Base-by-base conservation (phyloP, 2,888 invertebrate genomes). In the Ectropis crepuscularia region DNA sequence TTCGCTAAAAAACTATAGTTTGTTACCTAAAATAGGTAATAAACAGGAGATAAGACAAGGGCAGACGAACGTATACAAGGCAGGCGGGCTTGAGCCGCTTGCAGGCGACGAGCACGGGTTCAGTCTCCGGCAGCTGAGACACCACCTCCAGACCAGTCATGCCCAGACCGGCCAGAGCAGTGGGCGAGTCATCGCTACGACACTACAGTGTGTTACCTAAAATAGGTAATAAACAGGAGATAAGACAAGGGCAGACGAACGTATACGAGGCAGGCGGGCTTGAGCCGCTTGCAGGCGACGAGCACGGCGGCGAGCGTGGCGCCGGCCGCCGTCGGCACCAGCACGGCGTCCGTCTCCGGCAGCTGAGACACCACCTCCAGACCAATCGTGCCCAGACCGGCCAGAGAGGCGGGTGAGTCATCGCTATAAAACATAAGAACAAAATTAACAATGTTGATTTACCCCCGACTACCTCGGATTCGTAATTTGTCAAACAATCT, bases 1-100 rank as follows among this genome's bases (percentile, higher is more conserved):
- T n/a, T n/a, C n/a, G n/a, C n/a, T n/a, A n/a, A n/a, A n/a, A n/a
- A n/a, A n/a, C n/a, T n/a, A n/a, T n/a, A n/a, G n/a, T n/a, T n/a
- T n/a, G n/a, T n/a, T n/a, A n/a, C n/a, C n/a, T n/a, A n/a, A n/a
- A n/a, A n/a, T n/a, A n/a, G n/a, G n/a, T n/a, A n/a, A n/a, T n/a
- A n/a, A n/a, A n/a, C n/a, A n/a, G n/a, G n/a, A n/a, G n/a, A n/a
- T n/a, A n/a, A n/a, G n/a, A n/a, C n/a, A n/a, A n/a, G n/a, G n/a
- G n/a, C 0, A 41, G 41, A 69, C 83, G 81, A 63, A 91, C 92
- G 73, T 92, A 92, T 65, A 92, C 85, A 36, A 92, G 81, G 61
- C 92, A 92, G 37, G 90, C 88, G 74, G 90, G 90, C 75, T 92
- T 92, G 36, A 92, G 85, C 69, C 89, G 90, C 77, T 91, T 92